A percentile compares a stretch with the other conserved stretches of the same genome.
phyloP scores from a whole-genome alignment of 2,797 vertebrate species.

The Sciaenops ocellatus region DNA sequence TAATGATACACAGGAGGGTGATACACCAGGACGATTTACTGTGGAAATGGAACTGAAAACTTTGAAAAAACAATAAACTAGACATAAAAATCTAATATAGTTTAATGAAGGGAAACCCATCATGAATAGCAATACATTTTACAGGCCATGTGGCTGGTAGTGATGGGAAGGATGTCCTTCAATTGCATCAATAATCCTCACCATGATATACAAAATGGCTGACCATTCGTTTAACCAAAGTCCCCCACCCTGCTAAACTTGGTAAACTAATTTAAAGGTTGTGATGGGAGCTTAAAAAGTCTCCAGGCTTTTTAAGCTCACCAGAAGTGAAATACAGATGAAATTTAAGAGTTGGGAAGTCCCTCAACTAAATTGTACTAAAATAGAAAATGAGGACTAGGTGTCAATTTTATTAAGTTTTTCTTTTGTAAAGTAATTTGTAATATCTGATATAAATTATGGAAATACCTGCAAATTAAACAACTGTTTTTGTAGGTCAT shows the following conservation, averaged over 20 bases:
- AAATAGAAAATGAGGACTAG: background rate
- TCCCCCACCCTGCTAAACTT: background rate
- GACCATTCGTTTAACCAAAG: background rate
- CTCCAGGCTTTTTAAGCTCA: background rate
- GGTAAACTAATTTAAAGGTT: background rate
- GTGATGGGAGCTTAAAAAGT: background rate
- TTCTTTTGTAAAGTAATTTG: conserved; percentile 5
- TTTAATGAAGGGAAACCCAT: background rate
- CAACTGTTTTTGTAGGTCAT: background rate
- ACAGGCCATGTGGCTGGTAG: background rate
- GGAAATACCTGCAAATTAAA: conserved; percentile 1
- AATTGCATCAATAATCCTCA: conserved; percentile 5
- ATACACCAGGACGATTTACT: background rate
- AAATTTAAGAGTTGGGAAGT: background rate
- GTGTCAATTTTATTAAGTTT: background rate
- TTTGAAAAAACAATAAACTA: background rate
- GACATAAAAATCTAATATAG: background rate
- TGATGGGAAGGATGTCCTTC: background rate
- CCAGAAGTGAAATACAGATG: background rate
- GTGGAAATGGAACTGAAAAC: background rate
- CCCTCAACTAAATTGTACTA: background rate
- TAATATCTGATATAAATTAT: background rate
- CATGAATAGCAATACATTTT: background rate
- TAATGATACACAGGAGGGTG: background rate
- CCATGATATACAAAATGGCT: conserved; percentile 18